Evolutionary conservation across 2,888 invertebrate genomes (phyloP).

Genomic region (Scaptomyza tumidula): DNA sequence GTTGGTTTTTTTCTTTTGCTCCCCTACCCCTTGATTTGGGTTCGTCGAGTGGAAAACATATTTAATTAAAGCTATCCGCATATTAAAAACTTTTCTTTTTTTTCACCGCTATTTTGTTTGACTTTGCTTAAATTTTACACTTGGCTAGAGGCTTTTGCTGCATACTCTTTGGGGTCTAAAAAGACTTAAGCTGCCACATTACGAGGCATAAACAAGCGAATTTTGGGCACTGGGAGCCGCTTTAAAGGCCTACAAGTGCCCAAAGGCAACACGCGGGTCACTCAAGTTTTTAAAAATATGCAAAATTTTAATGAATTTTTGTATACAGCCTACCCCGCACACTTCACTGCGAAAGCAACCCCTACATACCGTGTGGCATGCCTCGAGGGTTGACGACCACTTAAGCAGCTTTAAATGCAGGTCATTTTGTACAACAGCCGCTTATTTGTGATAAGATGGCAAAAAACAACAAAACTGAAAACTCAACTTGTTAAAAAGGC

Average conservation of each 20-base stretch:
- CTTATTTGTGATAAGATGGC: conserved; percentile 54
- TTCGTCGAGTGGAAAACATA: conserved; percentile 76
- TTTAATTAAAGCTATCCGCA: conserved; percentile 81
- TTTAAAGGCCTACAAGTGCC: conserved; percentile 52
- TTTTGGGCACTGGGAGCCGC: conserved; percentile 39
- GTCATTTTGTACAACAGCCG: conserved; percentile 54
- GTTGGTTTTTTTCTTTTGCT: conserved; percentile 16
- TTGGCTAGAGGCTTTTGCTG: conserved; percentile 54
- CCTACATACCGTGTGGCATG: conserved; percentile 30
- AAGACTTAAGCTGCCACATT: conserved; percentile 77
- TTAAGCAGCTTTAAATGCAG: conserved; percentile 75
- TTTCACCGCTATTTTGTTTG: conserved; percentile 32
- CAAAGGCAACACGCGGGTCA: conserved; percentile 70
- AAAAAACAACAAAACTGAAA: conserved; percentile 18
- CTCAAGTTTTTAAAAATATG: conserved; percentile 77
- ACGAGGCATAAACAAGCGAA: conserved; percentile 69
- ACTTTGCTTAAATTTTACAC: conserved; percentile 68
- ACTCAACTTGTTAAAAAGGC: conserved; percentile 47
- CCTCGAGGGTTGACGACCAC: conserved; percentile 39
- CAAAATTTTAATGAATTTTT: conserved; percentile 80
- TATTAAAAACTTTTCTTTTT: conserved; percentile 77
- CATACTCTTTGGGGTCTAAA: conserved; percentile 51
- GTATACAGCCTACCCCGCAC: conserved; percentile 41
- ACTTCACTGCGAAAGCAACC: background rate
- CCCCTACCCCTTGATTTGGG: conserved; percentile 36